These are phyloP conservation scores for Myotis daubentonii DNA, from an alignment of 2,797 vertebrate genomes.

Conservation along the genomic window DNA sequence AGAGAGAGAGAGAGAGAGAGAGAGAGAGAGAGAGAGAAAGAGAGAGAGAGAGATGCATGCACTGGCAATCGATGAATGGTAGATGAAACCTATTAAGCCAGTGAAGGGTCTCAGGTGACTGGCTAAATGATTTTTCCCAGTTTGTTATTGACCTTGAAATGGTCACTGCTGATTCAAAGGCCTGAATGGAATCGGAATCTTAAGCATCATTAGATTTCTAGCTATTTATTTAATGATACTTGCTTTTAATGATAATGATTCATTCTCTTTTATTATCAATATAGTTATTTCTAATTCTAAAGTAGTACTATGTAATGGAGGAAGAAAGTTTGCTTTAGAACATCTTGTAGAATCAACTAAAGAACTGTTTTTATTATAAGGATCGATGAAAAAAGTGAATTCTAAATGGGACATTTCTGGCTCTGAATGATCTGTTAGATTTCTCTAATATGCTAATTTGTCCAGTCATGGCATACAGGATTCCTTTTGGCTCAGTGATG, in stretches of 20 bases:
- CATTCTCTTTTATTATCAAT: conserved; percentile 47
- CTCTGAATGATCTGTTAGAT: conserved; percentile 53
- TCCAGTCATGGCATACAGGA: background rate
- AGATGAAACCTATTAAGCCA: background rate
- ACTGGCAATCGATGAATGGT: background rate
- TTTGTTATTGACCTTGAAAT: conserved; percentile 70
- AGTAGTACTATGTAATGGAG: background rate
- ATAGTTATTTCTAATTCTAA: conserved; percentile 58
- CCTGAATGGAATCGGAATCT: conserved; percentile 43
- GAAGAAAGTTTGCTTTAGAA: conserved; percentile 2
- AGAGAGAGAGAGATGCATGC: background rate
- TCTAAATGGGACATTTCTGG: conserved; percentile 55
- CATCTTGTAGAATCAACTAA: conserved; percentile 26
- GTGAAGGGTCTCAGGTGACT: conserved; percentile 48
- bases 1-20: background rate
- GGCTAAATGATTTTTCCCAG: conserved; percentile 45
- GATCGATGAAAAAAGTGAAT: background rate
- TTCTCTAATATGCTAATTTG: conserved; percentile 55
- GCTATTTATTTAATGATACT: conserved; percentile 70
- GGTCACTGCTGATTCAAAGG: conserved; percentile 55
- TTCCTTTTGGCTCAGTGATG: background rate
- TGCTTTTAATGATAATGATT: conserved; percentile 59
- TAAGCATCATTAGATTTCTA: conserved; percentile 64
- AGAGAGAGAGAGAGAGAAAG: background rate
- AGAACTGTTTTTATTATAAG: conserved; percentile 54